Percentiles rank a stretch among this genome's conserved stretches.
Evolutionary conservation across 2,113 vertebrate species (phyloP).

Genomic region (Gambusia affinis): DNA sequence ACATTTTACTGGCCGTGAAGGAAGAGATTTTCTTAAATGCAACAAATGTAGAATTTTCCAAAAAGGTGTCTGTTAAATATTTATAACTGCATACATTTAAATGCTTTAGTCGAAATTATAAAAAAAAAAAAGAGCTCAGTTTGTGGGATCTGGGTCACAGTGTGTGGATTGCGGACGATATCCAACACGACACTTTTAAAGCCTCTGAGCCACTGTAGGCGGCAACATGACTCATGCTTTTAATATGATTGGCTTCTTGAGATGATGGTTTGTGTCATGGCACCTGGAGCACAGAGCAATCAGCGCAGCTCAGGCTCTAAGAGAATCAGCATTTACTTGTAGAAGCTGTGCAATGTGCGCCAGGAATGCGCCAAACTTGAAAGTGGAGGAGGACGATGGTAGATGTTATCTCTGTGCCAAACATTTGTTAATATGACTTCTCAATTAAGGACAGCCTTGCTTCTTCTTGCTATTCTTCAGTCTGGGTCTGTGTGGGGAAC

Average conservation of each 20-base stretch:
- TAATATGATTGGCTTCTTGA: constrained; percentile 76
- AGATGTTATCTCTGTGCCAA: constrained; percentile 38
- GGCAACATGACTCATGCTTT: constrained; percentile 72
- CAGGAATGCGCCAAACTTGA: constrained; percentile 18
- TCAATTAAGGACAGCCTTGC: constrained; percentile 31
- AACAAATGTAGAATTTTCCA: not conserved
- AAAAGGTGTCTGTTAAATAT: not conserved
- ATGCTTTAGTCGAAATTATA: constrained; percentile 6
- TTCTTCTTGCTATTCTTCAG: constrained; percentile 18
- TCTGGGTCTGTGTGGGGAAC: constrained; percentile 33
- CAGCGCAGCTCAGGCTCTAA: constrained; percentile 31
- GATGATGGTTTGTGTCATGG: constrained; percentile 73
- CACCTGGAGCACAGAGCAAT: constrained; percentile 67
- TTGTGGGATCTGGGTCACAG: constrained; percentile 70
- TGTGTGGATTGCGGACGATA: constrained; percentile 61
- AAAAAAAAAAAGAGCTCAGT: constrained; percentile 27
- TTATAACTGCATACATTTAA: not conserved
- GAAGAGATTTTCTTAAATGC: not conserved
- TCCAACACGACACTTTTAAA: constrained; percentile 73
- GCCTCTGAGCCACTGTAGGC: constrained; percentile 70
- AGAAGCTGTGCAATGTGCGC: constrained; percentile 3
- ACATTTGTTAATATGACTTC: constrained; percentile 37
- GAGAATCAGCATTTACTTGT: constrained; percentile 25
- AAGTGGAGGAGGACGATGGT: constrained; percentile 22
- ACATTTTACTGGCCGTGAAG: not conserved